Conservation (phyloP, 1,140 invertebrate genomes). For the Drosophila watanabei region DNA sequence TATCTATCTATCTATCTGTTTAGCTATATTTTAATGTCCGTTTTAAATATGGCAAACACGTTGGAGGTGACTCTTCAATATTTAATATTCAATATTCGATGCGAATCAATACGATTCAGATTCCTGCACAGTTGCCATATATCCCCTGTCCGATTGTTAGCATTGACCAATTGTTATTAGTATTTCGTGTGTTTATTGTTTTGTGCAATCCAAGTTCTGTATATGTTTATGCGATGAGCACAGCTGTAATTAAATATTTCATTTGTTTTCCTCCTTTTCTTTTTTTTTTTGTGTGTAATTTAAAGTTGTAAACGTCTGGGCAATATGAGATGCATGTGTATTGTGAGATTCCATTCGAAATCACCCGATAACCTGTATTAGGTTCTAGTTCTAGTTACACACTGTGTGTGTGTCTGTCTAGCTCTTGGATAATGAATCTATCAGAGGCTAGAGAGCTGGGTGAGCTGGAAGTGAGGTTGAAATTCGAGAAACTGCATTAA, state of each 20-base stretch:
- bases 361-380: background rate
- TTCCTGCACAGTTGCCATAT: constrained; percentile 15
- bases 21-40: background rate
- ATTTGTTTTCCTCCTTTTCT: background rate
- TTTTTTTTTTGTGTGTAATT: constrained; percentile 9
- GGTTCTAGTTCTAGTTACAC: background rate
- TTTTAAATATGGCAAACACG: constrained; percentile 34
- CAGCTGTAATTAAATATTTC: constrained; percentile 8
- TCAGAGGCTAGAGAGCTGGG: background rate
- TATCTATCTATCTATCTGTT: background rate
- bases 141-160: background rate
- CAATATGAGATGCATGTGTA: background rate
- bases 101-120: constrained; percentile 25
- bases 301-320: background rate
- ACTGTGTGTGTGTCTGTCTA: too few relatives aligned
- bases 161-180: constrained; percentile 15
- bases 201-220: constrained; percentile 27
- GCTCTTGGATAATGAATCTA: background rate
- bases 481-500: constrained; percentile 11
- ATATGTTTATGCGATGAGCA: constrained; percentile 12
- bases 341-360: background rate
- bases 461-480: background rate
- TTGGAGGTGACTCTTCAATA: constrained; percentile 4
- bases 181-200: constrained; percentile 11
- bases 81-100: constrained; percentile 27